Conservation (phyloP, 2,888 invertebrate species). For the Epirrhoe tristata region DNA sequence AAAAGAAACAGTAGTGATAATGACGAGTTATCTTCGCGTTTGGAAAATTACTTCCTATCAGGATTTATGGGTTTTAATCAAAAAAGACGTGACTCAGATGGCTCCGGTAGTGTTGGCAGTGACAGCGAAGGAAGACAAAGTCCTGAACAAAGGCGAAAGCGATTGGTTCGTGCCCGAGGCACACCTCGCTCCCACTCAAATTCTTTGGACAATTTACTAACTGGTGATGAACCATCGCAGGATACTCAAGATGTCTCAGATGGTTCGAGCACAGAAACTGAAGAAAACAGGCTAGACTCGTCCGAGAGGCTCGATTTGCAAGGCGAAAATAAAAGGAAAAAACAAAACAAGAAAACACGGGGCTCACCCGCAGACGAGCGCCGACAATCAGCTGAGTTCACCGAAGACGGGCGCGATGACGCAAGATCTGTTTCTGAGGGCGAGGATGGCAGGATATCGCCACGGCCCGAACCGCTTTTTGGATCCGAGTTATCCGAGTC, state of each 20-base stretch:
- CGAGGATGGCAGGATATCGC: conserved; percentile 88
- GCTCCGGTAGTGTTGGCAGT: conserved; percentile 94
- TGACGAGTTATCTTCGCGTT: conserved; percentile 91
- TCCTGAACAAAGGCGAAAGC: conserved; percentile 93
- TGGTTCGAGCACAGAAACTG: conserved; percentile 91
- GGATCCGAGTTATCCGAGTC: conserved; percentile 86
- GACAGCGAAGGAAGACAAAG: conserved; percentile 95
- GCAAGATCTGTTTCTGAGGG: conserved; percentile 87
- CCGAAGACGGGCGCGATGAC: conserved; percentile 86
- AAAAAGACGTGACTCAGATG: conserved; percentile 91
- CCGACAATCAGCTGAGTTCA: conserved; percentile 87
- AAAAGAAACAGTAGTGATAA: conserved; percentile 85
- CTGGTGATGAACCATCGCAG: conserved; percentile 85
- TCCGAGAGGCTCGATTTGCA: conserved; percentile 90
- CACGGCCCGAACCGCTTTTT: conserved; percentile 87
- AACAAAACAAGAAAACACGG: conserved; percentile 89
- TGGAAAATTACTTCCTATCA: conserved; percentile 95
- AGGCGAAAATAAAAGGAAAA: conserved; percentile 94
- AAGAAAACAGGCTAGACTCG: conserved; percentile 86
- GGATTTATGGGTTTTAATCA: conserved; percentile 94
- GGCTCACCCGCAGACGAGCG: conserved; percentile 87
- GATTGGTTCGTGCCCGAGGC: conserved; percentile 92
- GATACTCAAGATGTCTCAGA: conserved; percentile 87
- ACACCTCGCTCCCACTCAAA: conserved; percentile 93
- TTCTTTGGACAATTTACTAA: conserved; percentile 91